phyloP scores from a whole-genome alignment of 2,797 vertebrate species.

The Cacajao melanocephalus region DNA sequence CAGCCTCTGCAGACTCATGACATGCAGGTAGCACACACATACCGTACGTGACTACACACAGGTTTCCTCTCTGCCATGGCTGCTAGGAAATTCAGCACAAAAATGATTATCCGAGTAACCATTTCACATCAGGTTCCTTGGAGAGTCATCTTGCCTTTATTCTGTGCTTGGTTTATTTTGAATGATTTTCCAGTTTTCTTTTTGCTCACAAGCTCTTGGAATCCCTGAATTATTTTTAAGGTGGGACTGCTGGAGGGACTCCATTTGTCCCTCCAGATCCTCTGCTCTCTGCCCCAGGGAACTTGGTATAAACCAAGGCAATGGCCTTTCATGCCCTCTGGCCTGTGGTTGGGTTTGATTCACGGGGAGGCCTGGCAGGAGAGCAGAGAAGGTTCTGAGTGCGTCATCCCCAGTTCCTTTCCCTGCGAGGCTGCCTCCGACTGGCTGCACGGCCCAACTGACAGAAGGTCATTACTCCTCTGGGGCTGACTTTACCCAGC shows the following conservation, averaged over 20 bases:
- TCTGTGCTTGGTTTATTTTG: not conserved
- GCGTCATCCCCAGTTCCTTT: not conserved
- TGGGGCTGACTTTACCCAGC: not conserved
- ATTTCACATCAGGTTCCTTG: not conserved
- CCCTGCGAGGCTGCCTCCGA: too few relatives aligned
- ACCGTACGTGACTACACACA: fast-evolving
- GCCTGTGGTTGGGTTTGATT: not conserved
- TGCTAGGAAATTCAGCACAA: not conserved
- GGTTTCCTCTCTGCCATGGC: not conserved
- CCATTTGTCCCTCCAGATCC: not conserved
- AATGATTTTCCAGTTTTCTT: not conserved
- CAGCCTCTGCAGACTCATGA: not conserved
- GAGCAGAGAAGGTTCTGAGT: not conserved
- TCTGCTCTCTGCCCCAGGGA: not conserved
- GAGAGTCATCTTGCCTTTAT: not conserved
- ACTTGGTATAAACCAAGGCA: not conserved
- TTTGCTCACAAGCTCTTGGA: not conserved
- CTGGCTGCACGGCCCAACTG: not conserved
- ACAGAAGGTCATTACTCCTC: not conserved
- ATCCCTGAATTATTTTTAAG: not conserved
- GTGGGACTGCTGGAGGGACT: not conserved
- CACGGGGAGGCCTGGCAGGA: not conserved
- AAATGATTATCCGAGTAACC: not conserved
- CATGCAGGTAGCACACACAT: too few relatives aligned
- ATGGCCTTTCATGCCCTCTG: not conserved